These are phyloP conservation scores for Arvicanthis niloticus DNA, from an alignment of 2,113 vertebrate genomes.

Conservation along the genomic window DNA sequence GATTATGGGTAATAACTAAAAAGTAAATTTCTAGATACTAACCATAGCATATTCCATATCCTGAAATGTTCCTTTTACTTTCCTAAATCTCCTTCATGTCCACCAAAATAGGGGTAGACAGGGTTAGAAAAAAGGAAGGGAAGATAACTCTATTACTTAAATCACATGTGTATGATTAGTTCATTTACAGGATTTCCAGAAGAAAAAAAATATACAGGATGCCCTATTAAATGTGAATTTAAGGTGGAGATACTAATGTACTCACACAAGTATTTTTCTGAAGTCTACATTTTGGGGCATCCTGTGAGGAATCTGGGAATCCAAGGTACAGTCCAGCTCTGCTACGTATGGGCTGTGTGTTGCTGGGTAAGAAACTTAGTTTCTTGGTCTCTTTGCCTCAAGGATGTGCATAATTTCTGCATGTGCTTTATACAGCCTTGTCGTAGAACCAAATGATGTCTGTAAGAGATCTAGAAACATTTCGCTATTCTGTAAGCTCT, in stretches of 20 bases:
- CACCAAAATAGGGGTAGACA: not conserved
- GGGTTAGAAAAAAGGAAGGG: not conserved
- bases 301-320: not conserved
- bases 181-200: not conserved
- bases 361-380: not conserved
- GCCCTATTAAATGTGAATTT: not conserved
- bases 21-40: not conserved
- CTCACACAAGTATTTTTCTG: not conserved
- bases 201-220: not conserved
- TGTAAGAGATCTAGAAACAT: not conserved
- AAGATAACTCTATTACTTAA: not conserved
- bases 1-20: slow-evolving; percentile 86
- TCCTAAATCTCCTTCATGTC: not conserved
- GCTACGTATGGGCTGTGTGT: not conserved
- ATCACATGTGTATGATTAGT: not conserved
- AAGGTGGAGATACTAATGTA: not conserved
- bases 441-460: not conserved
- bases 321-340: rapidly evolving
- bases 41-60: not conserved
- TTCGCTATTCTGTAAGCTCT: not conserved
- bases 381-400: not conserved
- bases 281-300: not conserved
- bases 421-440: not conserved
- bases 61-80: not conserved
- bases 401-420: not conserved